These are phyloP conservation scores for Oophaga sylvatica DNA, from an alignment of 2,797 vertebrate genomes.

Conservation along the genomic window DNA sequence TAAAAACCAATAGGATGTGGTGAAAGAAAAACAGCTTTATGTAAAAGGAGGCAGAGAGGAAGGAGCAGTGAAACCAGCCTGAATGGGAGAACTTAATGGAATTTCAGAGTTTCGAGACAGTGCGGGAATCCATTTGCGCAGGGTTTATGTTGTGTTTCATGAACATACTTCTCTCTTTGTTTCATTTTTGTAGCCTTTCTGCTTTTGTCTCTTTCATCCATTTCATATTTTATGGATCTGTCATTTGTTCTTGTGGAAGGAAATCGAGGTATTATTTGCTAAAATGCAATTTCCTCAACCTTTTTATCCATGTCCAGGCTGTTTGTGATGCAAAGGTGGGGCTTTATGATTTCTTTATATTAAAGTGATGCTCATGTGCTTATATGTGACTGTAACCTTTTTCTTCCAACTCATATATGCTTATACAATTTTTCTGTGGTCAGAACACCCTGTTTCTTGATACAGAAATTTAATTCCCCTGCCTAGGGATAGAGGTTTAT, in stretches of 20 bases:
- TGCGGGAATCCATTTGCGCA: constrained; percentile 23
- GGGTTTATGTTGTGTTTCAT: constrained; percentile 53
- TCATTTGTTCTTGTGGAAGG: not conserved
- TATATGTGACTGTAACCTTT: too few relatives aligned
- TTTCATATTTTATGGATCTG: constrained; percentile 22
- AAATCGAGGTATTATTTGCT: not conserved
- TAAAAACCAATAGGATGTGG: constrained; percentile 54
- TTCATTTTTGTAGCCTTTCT: constrained; percentile 28
- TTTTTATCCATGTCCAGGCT: not conserved
- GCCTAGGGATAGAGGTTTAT: too few relatives aligned
- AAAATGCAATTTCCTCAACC: not conserved
- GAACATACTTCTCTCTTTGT: constrained; percentile 45
- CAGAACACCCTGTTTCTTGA: too few relatives aligned
- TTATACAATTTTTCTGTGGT: too few relatives aligned
- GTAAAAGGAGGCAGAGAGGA: constrained; percentile 16
- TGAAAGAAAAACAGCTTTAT: constrained; percentile 34
- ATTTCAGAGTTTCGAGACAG: constrained; percentile 14
- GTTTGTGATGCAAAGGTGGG: not conserved
- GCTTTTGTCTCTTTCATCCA: constrained; percentile 15
- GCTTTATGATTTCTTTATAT: not conserved
- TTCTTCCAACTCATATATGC: too few relatives aligned
- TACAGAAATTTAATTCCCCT: too few relatives aligned
- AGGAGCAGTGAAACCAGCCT: constrained; percentile 17
- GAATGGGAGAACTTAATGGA: constrained; percentile 27
- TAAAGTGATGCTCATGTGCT: too few relatives aligned